phyloP scores from a whole-genome alignment of 2,797 vertebrate genomes.

The Knipowitschia caucasica region DNA sequence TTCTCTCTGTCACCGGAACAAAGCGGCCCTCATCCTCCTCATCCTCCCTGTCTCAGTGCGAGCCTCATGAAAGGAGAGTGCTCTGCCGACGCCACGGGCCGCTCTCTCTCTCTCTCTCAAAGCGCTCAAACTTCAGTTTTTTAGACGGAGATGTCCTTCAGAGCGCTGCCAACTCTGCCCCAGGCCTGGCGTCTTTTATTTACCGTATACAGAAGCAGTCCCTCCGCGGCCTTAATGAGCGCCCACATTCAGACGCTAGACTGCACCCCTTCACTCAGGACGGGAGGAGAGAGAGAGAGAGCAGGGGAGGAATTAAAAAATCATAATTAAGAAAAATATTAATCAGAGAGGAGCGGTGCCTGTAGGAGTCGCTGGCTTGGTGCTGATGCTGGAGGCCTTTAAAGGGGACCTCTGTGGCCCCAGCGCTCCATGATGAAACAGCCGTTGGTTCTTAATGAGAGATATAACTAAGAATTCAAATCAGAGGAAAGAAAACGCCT shows the following conservation, averaged over 20 bases:
- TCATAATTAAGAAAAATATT: constrained; percentile 81
- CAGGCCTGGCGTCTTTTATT: constrained; percentile 65
- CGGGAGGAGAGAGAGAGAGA: constrained; percentile 36
- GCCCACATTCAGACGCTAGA: constrained; percentile 54
- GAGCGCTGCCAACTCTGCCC: constrained; percentile 62
- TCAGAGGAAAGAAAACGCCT: neutral
- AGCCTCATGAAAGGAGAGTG: constrained; percentile 79
- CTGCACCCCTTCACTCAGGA: constrained; percentile 48
- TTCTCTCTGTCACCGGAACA: constrained; percentile 70
- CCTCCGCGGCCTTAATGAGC: constrained; percentile 69
- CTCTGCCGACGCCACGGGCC: constrained; percentile 67
- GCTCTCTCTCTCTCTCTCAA: too few relatives aligned
- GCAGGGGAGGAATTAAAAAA: constrained; percentile 72
- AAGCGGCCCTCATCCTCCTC: constrained; percentile 65
- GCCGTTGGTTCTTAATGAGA: constrained; percentile 58
- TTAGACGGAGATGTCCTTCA: constrained; percentile 76
- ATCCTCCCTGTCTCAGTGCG: constrained; percentile 67
- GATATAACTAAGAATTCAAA: constrained; percentile 13
- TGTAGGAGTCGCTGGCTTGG: constrained; percentile 65
- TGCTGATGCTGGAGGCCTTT: constrained; percentile 67
- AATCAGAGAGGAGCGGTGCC: constrained; percentile 70
- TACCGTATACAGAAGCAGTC: constrained; percentile 67
- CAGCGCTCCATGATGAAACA: constrained; percentile 79
- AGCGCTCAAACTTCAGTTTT: constrained; percentile 54
- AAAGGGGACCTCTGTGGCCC: constrained; percentile 67